Evolutionary conservation across 2,113 vertebrate genomes (phyloP).

Genomic region (Acanthochromis polyacanthus): DNA sequence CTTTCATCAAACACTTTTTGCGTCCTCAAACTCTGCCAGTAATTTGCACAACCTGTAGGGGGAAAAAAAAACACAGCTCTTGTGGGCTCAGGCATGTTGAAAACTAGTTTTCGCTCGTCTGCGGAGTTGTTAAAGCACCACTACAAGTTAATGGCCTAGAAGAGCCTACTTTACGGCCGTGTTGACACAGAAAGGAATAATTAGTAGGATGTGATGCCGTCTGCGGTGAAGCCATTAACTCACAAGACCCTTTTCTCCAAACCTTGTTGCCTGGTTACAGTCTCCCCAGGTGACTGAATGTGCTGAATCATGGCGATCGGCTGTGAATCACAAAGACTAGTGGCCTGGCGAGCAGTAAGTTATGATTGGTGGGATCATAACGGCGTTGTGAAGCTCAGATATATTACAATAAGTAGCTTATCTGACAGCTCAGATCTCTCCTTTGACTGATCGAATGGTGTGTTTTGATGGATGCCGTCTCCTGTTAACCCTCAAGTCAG

Average conservation of each 20-base stretch:
- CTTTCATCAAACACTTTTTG: conserved; percentile 51
- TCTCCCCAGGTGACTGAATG: conserved; percentile 63
- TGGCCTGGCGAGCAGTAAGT: conserved; percentile 8
- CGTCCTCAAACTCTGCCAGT: conserved; percentile 34
- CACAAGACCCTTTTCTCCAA: conserved; percentile 32
- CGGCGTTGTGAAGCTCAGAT: conserved; percentile 34
- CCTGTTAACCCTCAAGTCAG: conserved; percentile 33
- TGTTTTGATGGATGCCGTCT: conserved; percentile 35
- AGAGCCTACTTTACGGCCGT: conserved; percentile 58
- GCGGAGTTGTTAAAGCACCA: conserved; percentile 65
- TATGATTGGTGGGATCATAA: conserved; percentile 56
- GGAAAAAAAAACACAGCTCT: conserved; percentile 32
- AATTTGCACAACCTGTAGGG: conserved; percentile 68
- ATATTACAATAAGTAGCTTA: conserved; percentile 55
- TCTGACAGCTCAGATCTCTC: conserved; percentile 53
- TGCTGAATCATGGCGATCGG: conserved; percentile 56
- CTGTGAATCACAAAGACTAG: conserved; percentile 47
- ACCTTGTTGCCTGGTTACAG: conserved; percentile 73
- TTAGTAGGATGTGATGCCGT: conserved; percentile 41
- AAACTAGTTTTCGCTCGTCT: conserved; percentile 54
- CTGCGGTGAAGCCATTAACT: conserved; percentile 44
- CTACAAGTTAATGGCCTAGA: conserved; percentile 67
- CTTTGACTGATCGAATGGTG: conserved; percentile 43
- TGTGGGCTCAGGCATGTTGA: conserved; percentile 37
- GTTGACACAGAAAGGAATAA: conserved; percentile 72